Evolutionary conservation across 2,888 invertebrate genomes (phyloP), one percentile per base, ranked within the genome.

Genomic region (Perizoma flavofasciatum): DNA sequence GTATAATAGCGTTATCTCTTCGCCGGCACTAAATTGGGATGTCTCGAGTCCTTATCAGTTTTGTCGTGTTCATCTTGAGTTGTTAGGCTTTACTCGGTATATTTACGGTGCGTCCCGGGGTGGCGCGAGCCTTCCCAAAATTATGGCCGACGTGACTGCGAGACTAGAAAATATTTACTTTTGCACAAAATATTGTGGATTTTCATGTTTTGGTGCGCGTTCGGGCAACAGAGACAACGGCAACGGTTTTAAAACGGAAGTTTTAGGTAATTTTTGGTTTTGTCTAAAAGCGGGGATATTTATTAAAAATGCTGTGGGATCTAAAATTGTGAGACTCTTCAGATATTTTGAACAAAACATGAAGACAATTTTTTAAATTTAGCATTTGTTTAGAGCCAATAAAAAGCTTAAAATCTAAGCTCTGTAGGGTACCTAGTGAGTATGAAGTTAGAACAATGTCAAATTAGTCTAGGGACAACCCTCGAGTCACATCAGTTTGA

Each of bases 31-130:
- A 91, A 91, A 92, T 92, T 92, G 90, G 92, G 90, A 91, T 89
- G 92, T 92, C 89, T 87, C 82, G 78, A 49, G 78, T 77, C 78
- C 62, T 91, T 92, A 91, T 91, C 91, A 89, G 88, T 86, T 86
- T 86, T 85, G 91, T 90, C 91, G 85, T 91, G 91, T 91, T 88
- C 89, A 86, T 88, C 88, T 88, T 92, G 91, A 92, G 90, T 91
- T 92, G 89, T 91, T 91, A 86, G 89, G 90, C 91, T 91, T 91
- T 89, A 89, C 85, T 78, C 72, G 83, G 86, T 81, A 87, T 86
- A 88, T 90, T 89, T 90, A 90, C 88, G 86, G 84, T 3, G 22
- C 79, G 76, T 70, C 81, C 75, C 82, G 77, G 85, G 85, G 86
- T 84, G 83, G 79, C 74, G 74, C 81, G 67, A 70, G 55, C 10